Evolutionary conservation across 2,888 invertebrate species (phyloP), one percentile per base, ranked within the genome.

Genomic region (Tillus elongatus): DNA sequence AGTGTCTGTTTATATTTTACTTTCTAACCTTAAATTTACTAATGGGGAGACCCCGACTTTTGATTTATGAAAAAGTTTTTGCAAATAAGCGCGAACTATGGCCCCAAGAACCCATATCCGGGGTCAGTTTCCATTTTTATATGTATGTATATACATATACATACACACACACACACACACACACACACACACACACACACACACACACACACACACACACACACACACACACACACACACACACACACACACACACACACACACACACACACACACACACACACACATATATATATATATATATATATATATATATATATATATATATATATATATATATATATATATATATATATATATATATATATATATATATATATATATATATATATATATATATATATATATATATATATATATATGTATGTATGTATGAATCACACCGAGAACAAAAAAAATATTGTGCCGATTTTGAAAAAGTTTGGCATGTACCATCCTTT

Each of bases 321-420:
- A 28, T 28, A 28, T n/a, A 28, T n/a, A 28, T 28, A 28, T 28
- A 28, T 28, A 28, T 28, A 28, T 28, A 28, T 28, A 28, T 28
- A 28, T 28, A 28, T 28, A 28, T 28, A 28, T 28, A 28, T 28
- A 28, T 28, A 28, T 28, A 28, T 28, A 28, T 28, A 28, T 28
- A 28, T 28, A 28, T 28, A 28, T 28, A 28, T 28, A 28, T 28
- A 28, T 28, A 28, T 28, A 28, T 28, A 28, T 13, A 31, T 31
- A 31, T 15, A 13, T 31, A 15, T 31, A 13, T 31, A 13, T 3
- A 15, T 13, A 31, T 31, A 31, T 31, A 31, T 13, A 13, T 30
- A 30, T 30, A 30, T 30, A 30, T 30, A 30, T 30, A 30, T 30
- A 30, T 30, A 30, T 4, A 30, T 30, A 30, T 30, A 30, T 30